Evolutionary conservation across 1,140 invertebrate species (phyloP).

Genomic region (Charaxes varanes): DNA sequence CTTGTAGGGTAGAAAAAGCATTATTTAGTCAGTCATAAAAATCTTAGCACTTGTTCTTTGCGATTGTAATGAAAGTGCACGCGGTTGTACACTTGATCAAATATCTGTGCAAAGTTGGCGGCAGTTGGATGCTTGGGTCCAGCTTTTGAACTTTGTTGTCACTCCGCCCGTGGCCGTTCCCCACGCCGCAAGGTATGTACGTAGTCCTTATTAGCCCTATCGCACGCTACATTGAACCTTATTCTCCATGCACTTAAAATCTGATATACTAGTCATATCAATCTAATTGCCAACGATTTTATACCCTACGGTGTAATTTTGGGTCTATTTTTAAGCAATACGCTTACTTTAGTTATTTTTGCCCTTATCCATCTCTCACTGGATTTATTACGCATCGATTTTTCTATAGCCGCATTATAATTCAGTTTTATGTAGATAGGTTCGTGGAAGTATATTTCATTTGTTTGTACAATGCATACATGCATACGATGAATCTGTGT

Average conservation of each 20-base stretch:
- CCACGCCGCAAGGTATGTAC: constrained; percentile 46
- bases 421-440: too few species aligned
- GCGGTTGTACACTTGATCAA: constrained; percentile 7
- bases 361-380: too few species aligned
- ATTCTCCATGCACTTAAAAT: too few species aligned
- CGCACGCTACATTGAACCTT: constrained; percentile 30
- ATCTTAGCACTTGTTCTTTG: neutral
- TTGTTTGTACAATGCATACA: too few species aligned
- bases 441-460: too few species aligned
- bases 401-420: too few species aligned
- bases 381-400: too few species aligned
- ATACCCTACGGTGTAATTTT: constrained; percentile 11
- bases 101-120: constrained; percentile 11
- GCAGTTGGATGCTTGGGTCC: constrained; percentile 12
- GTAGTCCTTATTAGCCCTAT: constrained; percentile 19
- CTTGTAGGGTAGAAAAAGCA: too few species aligned
- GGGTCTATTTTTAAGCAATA: constrained; percentile 7
- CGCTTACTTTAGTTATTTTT: neutral
- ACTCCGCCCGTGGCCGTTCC: constrained; percentile 43
- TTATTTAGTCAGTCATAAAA: too few species aligned
- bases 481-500: too few species aligned
- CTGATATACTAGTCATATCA: constrained; percentile 6
- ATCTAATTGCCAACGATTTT: constrained; percentile 19
- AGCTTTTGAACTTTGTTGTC: constrained; percentile 36
- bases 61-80: neutral